Evolutionary conservation across 2,888 invertebrate genomes (phyloP).

Genomic region (Lottia gigantea): DNA sequence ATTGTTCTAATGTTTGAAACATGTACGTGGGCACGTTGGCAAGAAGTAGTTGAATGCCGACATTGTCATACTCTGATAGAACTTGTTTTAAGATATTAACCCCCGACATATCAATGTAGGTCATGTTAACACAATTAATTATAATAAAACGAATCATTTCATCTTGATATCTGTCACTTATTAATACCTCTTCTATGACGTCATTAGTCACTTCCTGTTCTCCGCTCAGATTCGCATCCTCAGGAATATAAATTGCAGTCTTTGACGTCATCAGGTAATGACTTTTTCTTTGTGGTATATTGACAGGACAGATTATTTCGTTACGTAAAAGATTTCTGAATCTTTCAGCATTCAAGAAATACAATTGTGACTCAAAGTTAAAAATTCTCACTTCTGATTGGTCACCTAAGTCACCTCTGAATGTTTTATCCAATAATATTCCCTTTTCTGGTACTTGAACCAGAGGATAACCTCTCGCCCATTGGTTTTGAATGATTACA

Average conservation of each 20-base stretch:
- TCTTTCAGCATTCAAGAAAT: constrained; percentile 22
- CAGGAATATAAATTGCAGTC: not conserved
- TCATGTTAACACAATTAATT: constrained; percentile 54
- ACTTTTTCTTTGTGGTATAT: not conserved
- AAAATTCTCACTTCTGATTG: constrained; percentile 28
- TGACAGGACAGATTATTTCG: constrained; percentile 13
- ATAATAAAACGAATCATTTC: constrained; percentile 34
- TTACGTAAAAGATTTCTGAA: constrained; percentile 26
- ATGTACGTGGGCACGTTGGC: constrained; percentile 42
- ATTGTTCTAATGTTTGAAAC: constrained; percentile 38
- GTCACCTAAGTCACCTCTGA: constrained; percentile 20
- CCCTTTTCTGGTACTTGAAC: constrained; percentile 28
- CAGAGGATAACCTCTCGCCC: constrained; percentile 32
- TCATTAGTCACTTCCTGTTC: constrained; percentile 7
- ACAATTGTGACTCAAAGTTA: constrained; percentile 26
- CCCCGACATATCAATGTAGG: constrained; percentile 57
- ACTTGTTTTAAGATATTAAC: constrained; percentile 47
- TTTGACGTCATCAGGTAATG: not conserved
- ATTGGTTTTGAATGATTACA: constrained; percentile 41
- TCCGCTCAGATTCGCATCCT: not conserved
- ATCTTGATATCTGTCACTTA: not conserved
- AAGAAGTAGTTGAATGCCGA: constrained; percentile 45
- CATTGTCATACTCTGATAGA: constrained; percentile 35
- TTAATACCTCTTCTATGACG: too few relatives aligned
- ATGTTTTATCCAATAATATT: constrained; percentile 18